These are phyloP conservation scores for Drymodes brunneopygia DNA, from an alignment of 2,113 vertebrate genomes.

Conservation along the genomic window DNA sequence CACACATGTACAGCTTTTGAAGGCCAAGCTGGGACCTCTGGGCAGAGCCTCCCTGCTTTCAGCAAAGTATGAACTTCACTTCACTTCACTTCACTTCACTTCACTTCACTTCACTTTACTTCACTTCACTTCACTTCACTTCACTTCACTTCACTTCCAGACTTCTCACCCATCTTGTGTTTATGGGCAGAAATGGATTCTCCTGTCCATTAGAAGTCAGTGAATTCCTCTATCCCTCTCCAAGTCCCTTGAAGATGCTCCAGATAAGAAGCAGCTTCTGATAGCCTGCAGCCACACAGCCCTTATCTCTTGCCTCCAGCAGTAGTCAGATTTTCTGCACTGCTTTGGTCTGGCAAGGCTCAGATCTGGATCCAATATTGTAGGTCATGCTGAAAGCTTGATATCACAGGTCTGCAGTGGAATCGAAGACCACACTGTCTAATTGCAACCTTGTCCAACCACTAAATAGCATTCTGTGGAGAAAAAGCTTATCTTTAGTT, in stretches of 20 bases:
- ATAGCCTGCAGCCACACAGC: background rate
- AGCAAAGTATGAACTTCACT: background rate
- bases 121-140: background rate
- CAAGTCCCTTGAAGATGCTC: background rate
- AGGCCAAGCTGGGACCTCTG: background rate
- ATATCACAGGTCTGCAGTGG: background rate
- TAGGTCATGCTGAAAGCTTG: background rate
- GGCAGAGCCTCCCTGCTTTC: background rate
- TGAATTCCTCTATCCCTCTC: background rate
- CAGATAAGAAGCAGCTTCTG: background rate
- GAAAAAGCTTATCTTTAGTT: conserved; percentile 42
- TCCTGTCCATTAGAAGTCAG: background rate
- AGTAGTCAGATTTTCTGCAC: background rate
- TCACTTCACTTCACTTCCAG: background rate
- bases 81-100: background rate
- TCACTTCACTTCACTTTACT: background rate
- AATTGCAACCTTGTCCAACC: conserved; percentile 52
- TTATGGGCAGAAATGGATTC: background rate
- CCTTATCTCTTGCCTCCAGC: background rate
- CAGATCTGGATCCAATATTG: background rate
- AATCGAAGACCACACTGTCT: background rate
- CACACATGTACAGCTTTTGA: background rate
- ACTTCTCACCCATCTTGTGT: background rate
- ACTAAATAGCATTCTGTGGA: conserved; percentile 43
- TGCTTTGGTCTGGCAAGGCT: background rate